A percentile compares a stretch with the other conserved stretches of the same genome.
Conservation (phyloP, 2,113 vertebrate genomes). For the Cololabis saira region DNA sequence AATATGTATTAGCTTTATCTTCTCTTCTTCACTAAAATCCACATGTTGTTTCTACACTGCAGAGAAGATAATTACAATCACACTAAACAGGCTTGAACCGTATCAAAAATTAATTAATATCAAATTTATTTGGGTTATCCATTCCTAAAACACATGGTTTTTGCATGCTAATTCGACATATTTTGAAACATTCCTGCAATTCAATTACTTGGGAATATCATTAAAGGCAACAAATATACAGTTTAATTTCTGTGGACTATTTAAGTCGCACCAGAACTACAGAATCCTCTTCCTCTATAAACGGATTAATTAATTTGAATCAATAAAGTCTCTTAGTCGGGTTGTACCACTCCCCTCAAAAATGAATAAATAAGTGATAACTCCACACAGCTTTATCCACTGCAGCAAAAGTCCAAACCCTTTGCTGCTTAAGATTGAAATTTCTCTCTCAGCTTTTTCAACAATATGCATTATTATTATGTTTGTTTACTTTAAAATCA, state of each 20-base stretch:
- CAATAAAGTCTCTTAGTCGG: slow-evolving; percentile 79
- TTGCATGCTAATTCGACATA: slow-evolving; percentile 78
- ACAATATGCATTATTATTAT: not conserved
- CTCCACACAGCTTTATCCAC: slow-evolving; percentile 72
- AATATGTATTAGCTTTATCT: slow-evolving; percentile 73
- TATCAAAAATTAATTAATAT: slow-evolving; percentile 82
- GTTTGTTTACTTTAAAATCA: not conserved
- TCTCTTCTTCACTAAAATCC: slow-evolving; percentile 53
- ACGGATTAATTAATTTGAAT: slow-evolving; percentile 87
- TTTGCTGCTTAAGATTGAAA: slow-evolving; percentile 48
- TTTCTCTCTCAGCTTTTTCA: slow-evolving; percentile 38
- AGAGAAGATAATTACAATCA: slow-evolving; percentile 73
- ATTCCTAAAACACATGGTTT: slow-evolving; percentile 76
- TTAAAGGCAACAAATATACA: slow-evolving; percentile 83
- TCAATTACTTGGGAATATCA: slow-evolving; percentile 83
- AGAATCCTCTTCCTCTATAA: slow-evolving; percentile 79
- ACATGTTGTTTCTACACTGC: slow-evolving; percentile 53
- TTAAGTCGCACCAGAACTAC: slow-evolving; percentile 78
- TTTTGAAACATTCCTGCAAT: slow-evolving; percentile 81
- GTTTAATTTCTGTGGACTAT: slow-evolving; percentile 82
- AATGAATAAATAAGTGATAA: slow-evolving; percentile 50
- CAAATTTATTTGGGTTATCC: slow-evolving; percentile 83
- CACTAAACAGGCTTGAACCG: slow-evolving; percentile 75
- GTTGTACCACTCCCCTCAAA: slow-evolving; percentile 52
- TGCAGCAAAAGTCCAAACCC: slow-evolving; percentile 61